Base-by-base conservation (phyloP, 1,140 invertebrate species). In the Anthonomus grandis region DNA sequence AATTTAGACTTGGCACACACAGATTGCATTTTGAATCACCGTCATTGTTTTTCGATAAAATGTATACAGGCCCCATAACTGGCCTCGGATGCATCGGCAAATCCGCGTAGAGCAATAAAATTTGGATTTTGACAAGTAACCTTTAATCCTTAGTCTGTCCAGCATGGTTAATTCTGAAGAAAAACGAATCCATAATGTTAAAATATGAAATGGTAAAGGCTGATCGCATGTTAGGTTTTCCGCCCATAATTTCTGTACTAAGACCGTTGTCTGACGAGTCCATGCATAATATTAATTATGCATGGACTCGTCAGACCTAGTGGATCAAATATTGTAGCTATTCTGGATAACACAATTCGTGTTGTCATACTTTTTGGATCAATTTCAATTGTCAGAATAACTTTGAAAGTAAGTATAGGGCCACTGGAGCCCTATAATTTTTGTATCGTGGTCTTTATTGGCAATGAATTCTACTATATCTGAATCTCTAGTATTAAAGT, bases 211-310 rank as follows among this genome's bases (percentile, higher is more conserved):
- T 10, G 69, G 65, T 0, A 75, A 4, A 13, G 62, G 48, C 21
- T 74, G 67, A 56, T 76, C 71, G 70, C 71, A 75, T 1, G 36
- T 49, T 3, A 73, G 8, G 18, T 69, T 68, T 6, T 51, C 1
- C 31, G 54, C 23, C 71, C 70, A 73, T 13, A 74, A 31, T 19
- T 60, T 13, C 63, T 74, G 71, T 15, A 74, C 52, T 15, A 70
- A 46, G 2, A 68, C 57, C 60, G 73, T 74, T 10, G 62, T 62
- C 17, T 19, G 47, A n/a, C n/a, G n/a, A n/a, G n/a, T n/a, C n/a
- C n/a, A n/a, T n/a, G n/a, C n/a, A n/a, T n/a, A n/a, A n/a, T n/a
- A n/a, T n/a, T n/a, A 3, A 74, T 59, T 8, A 65, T 65, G 0
- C 70, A 24, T 9, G 71, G 72, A 3, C 53, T 38, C 1, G 70